Evolutionary conservation across 2,113 vertebrate genomes (phyloP), one percentile per base, ranked within the genome.

Genomic region (Syngnathus scovelli): DNA sequence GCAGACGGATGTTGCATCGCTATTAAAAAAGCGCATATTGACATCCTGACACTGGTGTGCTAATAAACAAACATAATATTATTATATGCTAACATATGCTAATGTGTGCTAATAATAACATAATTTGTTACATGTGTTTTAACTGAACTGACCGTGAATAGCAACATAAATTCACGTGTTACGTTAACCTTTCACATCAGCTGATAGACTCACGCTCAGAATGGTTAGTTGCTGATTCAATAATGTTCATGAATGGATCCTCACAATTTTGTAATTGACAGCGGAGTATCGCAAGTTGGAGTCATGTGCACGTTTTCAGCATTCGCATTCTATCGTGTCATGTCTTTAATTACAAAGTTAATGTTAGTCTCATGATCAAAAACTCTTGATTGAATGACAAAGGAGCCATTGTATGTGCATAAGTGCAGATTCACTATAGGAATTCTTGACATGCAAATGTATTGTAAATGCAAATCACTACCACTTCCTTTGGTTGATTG

Each of bases 211-310:
- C 46, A 39, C 33, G 62, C 58, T 81, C 72, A 62, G 43, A 77
- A 75, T 60, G 80, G 68, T 68, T 51, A 67, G 64, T 62, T 74
- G 49, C 60, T 88, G 78, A 90, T 86, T 87, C 21, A 76, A 87
- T 87, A 74, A 83, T 37, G 52, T 18, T 76, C 54, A 75, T 87
- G 82, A 83, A 78, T 43, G 68, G 87, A 78, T 67, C 66, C 60
- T 61, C 55, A 74, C 78, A 71, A 81, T 78, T 85, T 75, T 65
- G 62, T 85, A 87, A 90, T 85, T 82, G 71, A 69, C 70, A 74
- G 58, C 72, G 78, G 61, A 78, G 73, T 77, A 82, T 64, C 76
- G 73, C 62, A 78, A 82, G 78, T 85, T 83, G 63, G 72, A 81
- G 72, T 89, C 86, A 89, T 89, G 87, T 78, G 87, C 72, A 56